Percentiles rank a stretch among this genome's conserved stretches.
Evolutionary conservation across 1,140 invertebrate species (phyloP).

Genomic region (Episyrphus balteatus): DNA sequence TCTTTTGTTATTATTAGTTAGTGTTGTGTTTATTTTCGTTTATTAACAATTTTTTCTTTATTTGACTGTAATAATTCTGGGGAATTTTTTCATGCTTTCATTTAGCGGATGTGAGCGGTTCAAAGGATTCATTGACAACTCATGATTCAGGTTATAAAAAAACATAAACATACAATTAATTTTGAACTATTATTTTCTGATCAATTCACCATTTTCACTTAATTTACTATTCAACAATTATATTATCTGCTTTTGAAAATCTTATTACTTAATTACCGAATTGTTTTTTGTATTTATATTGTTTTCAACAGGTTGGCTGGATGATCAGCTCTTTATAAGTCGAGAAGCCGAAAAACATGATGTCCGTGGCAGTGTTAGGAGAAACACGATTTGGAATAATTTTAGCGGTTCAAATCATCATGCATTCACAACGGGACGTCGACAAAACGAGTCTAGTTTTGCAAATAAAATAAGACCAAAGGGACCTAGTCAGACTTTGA

Average conservation of each 20-base stretch:
- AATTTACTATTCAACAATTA: background rate
- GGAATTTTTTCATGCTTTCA: slow-evolving; percentile 25
- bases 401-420: slow-evolving; percentile 53
- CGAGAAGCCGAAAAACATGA: slow-evolving; percentile 18
- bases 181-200: slow-evolving; percentile 4
- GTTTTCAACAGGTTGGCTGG: slow-evolving; percentile 28
- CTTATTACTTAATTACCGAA: slow-evolving; percentile 6
- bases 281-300: background rate
- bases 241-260: background rate
- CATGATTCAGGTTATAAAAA: slow-evolving; percentile 55
- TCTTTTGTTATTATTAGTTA: slow-evolving; percentile 5
- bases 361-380: slow-evolving; percentile 29
- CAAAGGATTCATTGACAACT: slow-evolving; percentile 61
- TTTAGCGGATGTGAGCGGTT: slow-evolving; percentile 64
- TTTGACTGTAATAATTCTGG: slow-evolving; percentile 2
- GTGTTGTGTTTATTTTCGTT: slow-evolving; percentile 13
- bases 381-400: slow-evolving; percentile 45
- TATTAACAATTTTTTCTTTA: slow-evolving; percentile 18
- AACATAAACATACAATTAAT: no score
- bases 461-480: slow-evolving; percentile 52
- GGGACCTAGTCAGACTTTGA: slow-evolving; percentile 68
- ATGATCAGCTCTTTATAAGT: slow-evolving; percentile 14
- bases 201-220: slow-evolving; percentile 5
- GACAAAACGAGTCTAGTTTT: slow-evolving; percentile 37
- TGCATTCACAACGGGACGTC: slow-evolving; percentile 71